Percentiles rank a stretch among this genome's conserved stretches.
phyloP scores from a whole-genome alignment of 2,888 invertebrate genomes.

The Philonicus albiceps region DNA sequence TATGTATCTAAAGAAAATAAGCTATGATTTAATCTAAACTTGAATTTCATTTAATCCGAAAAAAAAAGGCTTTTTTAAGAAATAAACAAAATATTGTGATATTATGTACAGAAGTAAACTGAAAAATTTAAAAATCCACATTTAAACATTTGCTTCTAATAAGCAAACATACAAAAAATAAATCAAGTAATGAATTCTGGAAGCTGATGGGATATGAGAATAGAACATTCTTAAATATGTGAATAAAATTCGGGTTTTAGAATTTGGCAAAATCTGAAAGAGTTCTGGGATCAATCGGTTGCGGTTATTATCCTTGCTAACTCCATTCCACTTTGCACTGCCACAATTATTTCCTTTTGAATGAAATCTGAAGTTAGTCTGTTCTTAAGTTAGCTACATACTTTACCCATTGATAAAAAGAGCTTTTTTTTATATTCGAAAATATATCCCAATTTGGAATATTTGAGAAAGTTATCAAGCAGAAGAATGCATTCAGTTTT shows the following conservation, averaged over 20 bases:
- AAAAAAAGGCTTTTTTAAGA: neutral
- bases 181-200: neutral
- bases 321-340: neutral
- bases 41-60: too few relatives aligned
- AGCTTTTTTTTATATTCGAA: neutral
- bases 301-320: neutral
- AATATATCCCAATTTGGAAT: neutral
- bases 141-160: too few relatives aligned
- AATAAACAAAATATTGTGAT: neutral
- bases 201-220: neutral
- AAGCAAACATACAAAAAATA: too few relatives aligned
- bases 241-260: neutral
- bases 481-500: neutral
- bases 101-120: too few relatives aligned
- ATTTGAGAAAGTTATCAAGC: neutral
- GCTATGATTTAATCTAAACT: neutral
- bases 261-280: neutral
- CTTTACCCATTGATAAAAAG: neutral
- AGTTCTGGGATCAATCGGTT: neutral
- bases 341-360: neutral
- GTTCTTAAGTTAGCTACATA: neutral
- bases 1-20: neutral
- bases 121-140: too few relatives aligned
- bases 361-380: neutral
- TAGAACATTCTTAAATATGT: too few relatives aligned